Evolutionary conservation across 2,797 vertebrate genomes (phyloP).

Genomic region (Cuniculus paca): DNA sequence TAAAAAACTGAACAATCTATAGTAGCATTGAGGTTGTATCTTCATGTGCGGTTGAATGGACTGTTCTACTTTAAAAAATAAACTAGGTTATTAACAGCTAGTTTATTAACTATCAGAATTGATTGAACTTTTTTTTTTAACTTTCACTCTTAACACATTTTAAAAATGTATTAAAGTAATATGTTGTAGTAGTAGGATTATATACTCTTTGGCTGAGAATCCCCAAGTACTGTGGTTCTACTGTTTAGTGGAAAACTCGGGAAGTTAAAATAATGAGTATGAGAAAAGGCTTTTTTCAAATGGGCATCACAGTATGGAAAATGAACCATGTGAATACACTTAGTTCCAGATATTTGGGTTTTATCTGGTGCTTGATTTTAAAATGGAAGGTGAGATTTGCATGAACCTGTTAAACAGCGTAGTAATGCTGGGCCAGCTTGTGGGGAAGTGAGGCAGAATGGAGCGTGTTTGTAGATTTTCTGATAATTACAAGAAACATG

Average conservation of each 20-base stretch:
- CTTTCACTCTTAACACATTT: conserved; percentile 81
- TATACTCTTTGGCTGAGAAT: conserved; percentile 78
- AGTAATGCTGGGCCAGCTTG: conserved; percentile 62
- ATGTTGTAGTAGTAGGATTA: conserved; percentile 79
- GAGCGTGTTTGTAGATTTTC: conserved; percentile 79
- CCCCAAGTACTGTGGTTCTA: conserved; percentile 74
- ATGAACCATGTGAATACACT: conserved; percentile 59
- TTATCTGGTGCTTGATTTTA: conserved; percentile 73
- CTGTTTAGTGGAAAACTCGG: conserved; percentile 76
- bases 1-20: conserved; percentile 53
- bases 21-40: conserved; percentile 69
- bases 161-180: conserved; percentile 76
- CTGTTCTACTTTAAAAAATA: conserved; percentile 76
- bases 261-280: conserved; percentile 70
- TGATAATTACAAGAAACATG: conserved; percentile 81
- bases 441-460: conserved; percentile 66
- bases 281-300: conserved; percentile 61
- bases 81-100: conserved; percentile 77
- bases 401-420: conserved; percentile 74
- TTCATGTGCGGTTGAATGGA: conserved; percentile 71
- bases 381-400: conserved; percentile 71
- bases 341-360: conserved; percentile 67
- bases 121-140: conserved; percentile 69
- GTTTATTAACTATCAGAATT: conserved; percentile 80
- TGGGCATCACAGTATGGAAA: conserved; percentile 63